These are phyloP conservation scores for Andrena marginata DNA, from an alignment of 2,888 invertebrate species.

Conservation along the genomic window DNA sequence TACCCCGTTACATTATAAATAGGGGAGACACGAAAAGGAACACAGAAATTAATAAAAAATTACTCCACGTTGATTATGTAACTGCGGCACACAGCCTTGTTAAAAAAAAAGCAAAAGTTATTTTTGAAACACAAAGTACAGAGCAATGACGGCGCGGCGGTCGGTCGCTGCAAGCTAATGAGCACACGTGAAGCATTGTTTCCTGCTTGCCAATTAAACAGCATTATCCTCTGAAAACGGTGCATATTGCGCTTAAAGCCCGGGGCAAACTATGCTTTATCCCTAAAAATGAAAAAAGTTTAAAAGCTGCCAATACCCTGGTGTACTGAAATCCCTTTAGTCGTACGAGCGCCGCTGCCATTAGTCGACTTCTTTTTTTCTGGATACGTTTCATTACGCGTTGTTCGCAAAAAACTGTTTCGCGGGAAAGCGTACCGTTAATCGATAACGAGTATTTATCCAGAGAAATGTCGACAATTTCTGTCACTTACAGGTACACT, in stretches of 20 bases:
- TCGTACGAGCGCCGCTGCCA: neutral
- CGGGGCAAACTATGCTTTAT: conserved; percentile 56
- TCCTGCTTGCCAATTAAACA: conserved; percentile 57
- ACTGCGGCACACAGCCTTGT: neutral
- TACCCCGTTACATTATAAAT: too few relatives aligned
- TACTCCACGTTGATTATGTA: too few relatives aligned
- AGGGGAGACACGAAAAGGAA: too few relatives aligned
- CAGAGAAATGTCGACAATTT: neutral
- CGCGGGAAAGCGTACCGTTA: neutral
- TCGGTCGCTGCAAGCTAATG: conserved; percentile 33
- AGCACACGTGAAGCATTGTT: conserved; percentile 62
- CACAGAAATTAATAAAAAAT: too few relatives aligned
- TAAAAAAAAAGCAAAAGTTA: neutral
- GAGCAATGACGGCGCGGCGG: conserved; percentile 27
- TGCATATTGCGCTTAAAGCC: conserved; percentile 48
- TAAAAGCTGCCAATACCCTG: conserved; percentile 25
- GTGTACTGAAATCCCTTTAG: conserved; percentile 2
- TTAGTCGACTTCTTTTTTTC: neutral
- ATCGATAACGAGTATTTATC: neutral
- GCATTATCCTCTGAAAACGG: conserved; percentile 63
- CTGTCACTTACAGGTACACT: neutral
- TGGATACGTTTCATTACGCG: conserved; percentile 1
- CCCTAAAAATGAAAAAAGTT: conserved; percentile 71
- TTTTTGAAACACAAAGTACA: neutral
- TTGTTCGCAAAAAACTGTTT: conserved; percentile 9